Conservation (phyloP, 2,888 invertebrate species). For the Conus canariensis region DNA sequence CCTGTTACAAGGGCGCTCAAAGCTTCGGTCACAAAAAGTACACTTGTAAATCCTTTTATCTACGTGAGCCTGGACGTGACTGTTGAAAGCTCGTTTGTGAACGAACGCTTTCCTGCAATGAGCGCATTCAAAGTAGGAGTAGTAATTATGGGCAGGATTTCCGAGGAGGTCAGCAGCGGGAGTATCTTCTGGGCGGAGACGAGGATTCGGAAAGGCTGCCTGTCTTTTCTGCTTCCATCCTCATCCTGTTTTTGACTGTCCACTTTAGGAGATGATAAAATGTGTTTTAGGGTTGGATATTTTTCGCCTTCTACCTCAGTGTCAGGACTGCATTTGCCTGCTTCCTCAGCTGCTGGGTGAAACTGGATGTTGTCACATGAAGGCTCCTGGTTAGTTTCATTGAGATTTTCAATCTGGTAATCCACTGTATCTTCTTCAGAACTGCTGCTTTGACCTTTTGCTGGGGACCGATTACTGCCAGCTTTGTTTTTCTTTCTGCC, state of each 20-base stretch:
- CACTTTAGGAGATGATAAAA: not conserved
- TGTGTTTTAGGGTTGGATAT: not conserved
- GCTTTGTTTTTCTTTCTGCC: not conserved
- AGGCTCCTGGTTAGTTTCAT: not conserved
- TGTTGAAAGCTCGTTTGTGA: conserved; percentile 24
- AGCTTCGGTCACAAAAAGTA: not conserved
- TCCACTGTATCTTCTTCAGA: not conserved
- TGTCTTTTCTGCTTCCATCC: not conserved
- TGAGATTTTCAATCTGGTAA: not conserved
- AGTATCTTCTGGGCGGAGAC: not conserved
- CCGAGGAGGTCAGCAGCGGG: not conserved
- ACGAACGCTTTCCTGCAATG: not conserved
- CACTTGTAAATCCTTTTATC: not conserved
- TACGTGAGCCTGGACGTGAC: not conserved
- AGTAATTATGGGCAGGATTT: not conserved
- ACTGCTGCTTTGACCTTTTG: not conserved
- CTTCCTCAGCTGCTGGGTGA: not conserved
- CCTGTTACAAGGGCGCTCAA: not conserved
- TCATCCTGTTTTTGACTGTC: not conserved
- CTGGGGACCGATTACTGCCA: not conserved
- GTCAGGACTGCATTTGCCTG: not conserved
- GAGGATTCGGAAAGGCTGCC: not conserved
- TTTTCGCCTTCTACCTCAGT: not conserved
- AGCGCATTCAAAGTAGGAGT: conserved; percentile 12
- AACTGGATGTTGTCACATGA: not conserved